These are phyloP conservation scores for Mesoclemmys tuberculata DNA, from an alignment of 2,113 vertebrate species.

Conservation along the genomic window DNA sequence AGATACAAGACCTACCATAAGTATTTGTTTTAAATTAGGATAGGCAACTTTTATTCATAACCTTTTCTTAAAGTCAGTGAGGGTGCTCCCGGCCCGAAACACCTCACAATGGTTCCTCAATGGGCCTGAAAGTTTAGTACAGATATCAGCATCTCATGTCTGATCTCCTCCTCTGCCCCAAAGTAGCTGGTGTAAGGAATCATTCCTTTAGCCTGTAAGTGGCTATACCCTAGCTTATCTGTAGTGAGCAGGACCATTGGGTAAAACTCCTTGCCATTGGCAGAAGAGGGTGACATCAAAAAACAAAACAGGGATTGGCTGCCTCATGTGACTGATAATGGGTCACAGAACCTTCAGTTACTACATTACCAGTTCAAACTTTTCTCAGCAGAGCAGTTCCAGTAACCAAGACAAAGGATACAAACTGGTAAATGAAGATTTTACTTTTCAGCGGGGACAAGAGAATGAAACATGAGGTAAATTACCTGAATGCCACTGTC, in stretches of 20 bases:
- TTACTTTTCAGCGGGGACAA: background rate
- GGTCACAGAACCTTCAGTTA: too few relatives aligned
- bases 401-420: background rate
- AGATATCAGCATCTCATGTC: background rate
- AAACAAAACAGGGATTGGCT: background rate
- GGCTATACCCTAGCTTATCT: background rate
- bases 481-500: background rate
- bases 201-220: background rate
- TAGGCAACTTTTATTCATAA: background rate
- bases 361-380: background rate
- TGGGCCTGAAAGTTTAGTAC: background rate
- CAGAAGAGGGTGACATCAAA: background rate
- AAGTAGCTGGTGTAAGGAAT: background rate
- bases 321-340: background rate
- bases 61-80: background rate
- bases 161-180: background rate
- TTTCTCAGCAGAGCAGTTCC: background rate
- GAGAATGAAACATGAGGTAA: background rate
- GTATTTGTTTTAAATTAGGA: background rate
- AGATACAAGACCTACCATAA: background rate
- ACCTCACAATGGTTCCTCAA: background rate
- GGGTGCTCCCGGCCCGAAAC: background rate
- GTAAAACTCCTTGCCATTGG: background rate
- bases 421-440: background rate
- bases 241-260: background rate